phyloP scores from a whole-genome alignment of 2,797 vertebrate genomes.

The Holocentrus rufus region DNA sequence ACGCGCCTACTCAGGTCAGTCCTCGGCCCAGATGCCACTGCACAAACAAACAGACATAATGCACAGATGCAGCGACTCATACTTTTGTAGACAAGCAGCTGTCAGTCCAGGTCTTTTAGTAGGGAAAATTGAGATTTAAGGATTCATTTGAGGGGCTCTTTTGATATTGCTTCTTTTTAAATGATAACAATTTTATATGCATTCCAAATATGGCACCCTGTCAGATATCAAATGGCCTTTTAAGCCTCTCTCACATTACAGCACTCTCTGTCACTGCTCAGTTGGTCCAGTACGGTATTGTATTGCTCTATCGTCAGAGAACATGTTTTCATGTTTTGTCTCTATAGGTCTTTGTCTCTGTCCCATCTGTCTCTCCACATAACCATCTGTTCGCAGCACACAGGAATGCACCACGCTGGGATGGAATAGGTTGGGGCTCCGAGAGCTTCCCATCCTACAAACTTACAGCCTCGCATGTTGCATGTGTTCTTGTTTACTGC shows the following conservation, averaged over 20 bases:
- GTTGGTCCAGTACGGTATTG: slow-evolving; percentile 5
- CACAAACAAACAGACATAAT: not conserved
- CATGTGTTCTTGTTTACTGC: slow-evolving; percentile 39
- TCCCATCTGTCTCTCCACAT: slow-evolving; percentile 72
- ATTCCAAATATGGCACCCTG: not conserved
- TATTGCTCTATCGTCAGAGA: slow-evolving; percentile 29
- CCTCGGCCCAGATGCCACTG: slow-evolving; percentile 12
- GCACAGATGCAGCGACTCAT: not conserved
- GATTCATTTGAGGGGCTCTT: slow-evolving; percentile 7
- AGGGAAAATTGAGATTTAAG: not conserved
- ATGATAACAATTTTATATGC: slow-evolving; percentile 1
- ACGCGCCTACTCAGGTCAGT: slow-evolving; percentile 94
- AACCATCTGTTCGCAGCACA: slow-evolving; percentile 76
- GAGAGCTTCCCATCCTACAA: slow-evolving; percentile 64
- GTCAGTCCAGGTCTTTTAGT: not conserved
- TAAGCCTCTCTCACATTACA: slow-evolving; percentile 6
- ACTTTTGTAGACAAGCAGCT: not conserved
- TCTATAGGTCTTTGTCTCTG: slow-evolving; percentile 51
- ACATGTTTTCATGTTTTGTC: slow-evolving; percentile 40
- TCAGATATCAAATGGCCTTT: slow-evolving; percentile 16
- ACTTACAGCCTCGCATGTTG: slow-evolving; percentile 42
- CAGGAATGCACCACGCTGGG: slow-evolving; percentile 75
- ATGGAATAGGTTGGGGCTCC: slow-evolving; percentile 58
- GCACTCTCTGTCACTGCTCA: slow-evolving; percentile 19
- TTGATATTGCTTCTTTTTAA: not conserved